These are phyloP conservation scores for Tiphia femorata DNA, from an alignment of 2,888 invertebrate genomes.

Conservation along the genomic window DNA sequence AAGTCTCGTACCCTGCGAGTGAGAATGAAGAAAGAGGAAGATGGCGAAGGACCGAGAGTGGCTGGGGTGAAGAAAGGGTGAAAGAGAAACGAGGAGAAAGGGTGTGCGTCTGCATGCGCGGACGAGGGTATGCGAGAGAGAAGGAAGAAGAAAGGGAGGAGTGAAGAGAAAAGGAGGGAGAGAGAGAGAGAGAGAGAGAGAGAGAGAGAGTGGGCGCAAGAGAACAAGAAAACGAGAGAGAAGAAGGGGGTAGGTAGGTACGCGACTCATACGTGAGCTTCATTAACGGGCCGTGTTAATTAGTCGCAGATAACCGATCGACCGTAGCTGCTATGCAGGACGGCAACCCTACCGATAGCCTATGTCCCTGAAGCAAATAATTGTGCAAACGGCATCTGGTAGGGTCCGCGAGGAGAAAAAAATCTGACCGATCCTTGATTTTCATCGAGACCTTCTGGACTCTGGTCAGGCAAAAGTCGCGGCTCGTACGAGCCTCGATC, in stretches of 20 bases:
- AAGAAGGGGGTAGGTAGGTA: slow-evolving; percentile 31
- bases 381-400: slow-evolving; percentile 24
- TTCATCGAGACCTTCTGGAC: slow-evolving; percentile 39
- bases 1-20: slow-evolving; percentile 28
- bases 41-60: not conserved
- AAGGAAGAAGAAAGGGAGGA: slow-evolving; percentile 28
- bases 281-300: slow-evolving; percentile 64
- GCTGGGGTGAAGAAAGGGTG: not conserved
- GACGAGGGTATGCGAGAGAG: slow-evolving; percentile 34
- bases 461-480: slow-evolving; percentile 34
- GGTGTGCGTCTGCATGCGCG: slow-evolving; percentile 22
- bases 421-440: slow-evolving; percentile 43
- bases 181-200: slow-evolving; percentile 15
- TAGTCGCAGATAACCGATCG: slow-evolving; percentile 63
- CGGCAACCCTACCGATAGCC: slow-evolving; percentile 42
- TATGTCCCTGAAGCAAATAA: slow-evolving; percentile 35
- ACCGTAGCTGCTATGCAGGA: slow-evolving; percentile 43
- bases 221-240: slow-evolving; percentile 30
- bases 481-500: slow-evolving; percentile 36
- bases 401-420: slow-evolving; percentile 25
- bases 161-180: not conserved
- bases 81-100: slow-evolving; percentile 27
- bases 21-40: not conserved
- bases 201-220: slow-evolving; percentile 26
- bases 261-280: slow-evolving; percentile 56